Base-by-base conservation (phyloP, 2,888 invertebrate species). In the Agriopis leucophaearia region DNA sequence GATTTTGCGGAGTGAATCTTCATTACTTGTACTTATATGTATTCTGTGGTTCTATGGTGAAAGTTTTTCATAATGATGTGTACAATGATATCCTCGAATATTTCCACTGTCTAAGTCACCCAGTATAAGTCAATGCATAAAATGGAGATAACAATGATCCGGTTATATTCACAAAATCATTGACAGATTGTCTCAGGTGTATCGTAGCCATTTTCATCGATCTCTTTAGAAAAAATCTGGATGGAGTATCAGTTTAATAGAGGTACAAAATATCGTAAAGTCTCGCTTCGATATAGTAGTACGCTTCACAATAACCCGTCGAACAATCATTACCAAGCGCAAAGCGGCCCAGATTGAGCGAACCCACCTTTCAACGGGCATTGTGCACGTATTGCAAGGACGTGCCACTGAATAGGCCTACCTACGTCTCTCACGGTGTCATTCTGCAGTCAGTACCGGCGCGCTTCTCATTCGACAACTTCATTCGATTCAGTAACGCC, bases 371-470 rank as follows among this genome's bases (percentile, higher is more conserved):
- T 79, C 79, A 79, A 80, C 78, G 80, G 75, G 81, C 81, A 90
- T 91, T 90, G 88, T 87, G 84, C 88, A 88, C 89, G 90, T 89
- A 86, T 77, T 75, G 66, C 77, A 78, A 66, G 79, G 81, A 84
- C 83, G 81, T 77, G 83, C 79, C 80, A 86, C 79, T 89, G 86
- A 89, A 91, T 88, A 84, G 88, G 81, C 86, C 72, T 73, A 65
- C 86, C 72, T 73, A 65, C 80, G 75, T 73, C 82, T 80, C 76
- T 72, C 70, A 72, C 75, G 78, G 81, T 84, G 83, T 84, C 84
- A 81, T 81, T 78, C 76, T 73, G 80, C 81, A 78, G 73, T 79
- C 81, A 80, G 82, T 76, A 77, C 79, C 77, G 57, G 64, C 48
- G 65, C 51, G 66, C 55, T 62, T 66, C 67, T 79, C 80, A 86